phyloP scores from a whole-genome alignment of 1,140 invertebrate genomes.

The Mylabris phalerata region DNA sequence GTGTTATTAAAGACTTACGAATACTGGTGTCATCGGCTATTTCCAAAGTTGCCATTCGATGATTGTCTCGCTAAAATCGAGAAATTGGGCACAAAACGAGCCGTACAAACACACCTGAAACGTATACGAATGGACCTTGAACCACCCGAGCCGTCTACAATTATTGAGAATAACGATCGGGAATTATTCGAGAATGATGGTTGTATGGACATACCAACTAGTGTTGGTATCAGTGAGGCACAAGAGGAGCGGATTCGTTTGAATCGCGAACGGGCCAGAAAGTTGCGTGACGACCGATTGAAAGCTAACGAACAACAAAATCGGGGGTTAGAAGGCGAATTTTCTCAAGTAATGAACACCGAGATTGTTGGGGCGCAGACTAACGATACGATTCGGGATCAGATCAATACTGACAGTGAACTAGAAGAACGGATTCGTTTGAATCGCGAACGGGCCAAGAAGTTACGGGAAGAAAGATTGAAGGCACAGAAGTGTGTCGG shows the following conservation, averaged over 20 bases:
- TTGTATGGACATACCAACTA: constrained; percentile 5
- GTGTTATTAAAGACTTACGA: constrained; percentile 74
- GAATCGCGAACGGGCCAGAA: constrained; percentile 34
- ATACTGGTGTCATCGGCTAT: constrained; percentile 88
- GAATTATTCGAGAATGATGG: constrained; percentile 17
- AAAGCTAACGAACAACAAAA: background rate
- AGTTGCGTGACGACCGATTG: constrained; percentile 30
- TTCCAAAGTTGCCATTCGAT: constrained; percentile 80
- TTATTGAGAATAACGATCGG: background rate
- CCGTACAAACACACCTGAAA: constrained; percentile 45
- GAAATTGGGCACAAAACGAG: constrained; percentile 66
- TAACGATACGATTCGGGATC: too few relatives aligned
- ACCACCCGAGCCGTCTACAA: constrained; percentile 11
- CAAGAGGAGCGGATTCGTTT: constrained; percentile 33
- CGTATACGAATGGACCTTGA: constrained; percentile 32
- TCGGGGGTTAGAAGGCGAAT: background rate
- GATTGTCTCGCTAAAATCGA: constrained; percentile 78
- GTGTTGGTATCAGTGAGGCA: constrained; percentile 30
- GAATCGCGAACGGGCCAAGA: constrained; percentile 33
- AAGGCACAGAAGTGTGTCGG: too few relatives aligned
- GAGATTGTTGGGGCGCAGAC: too few relatives aligned
- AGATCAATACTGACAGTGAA: constrained; percentile 12
- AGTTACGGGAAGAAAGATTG: constrained; percentile 18
- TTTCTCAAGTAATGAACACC: too few relatives aligned
- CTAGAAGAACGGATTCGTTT: constrained; percentile 33